Evolutionary conservation across 2,113 vertebrate genomes (phyloP).

Genomic region (Pluvianellus socialis): DNA sequence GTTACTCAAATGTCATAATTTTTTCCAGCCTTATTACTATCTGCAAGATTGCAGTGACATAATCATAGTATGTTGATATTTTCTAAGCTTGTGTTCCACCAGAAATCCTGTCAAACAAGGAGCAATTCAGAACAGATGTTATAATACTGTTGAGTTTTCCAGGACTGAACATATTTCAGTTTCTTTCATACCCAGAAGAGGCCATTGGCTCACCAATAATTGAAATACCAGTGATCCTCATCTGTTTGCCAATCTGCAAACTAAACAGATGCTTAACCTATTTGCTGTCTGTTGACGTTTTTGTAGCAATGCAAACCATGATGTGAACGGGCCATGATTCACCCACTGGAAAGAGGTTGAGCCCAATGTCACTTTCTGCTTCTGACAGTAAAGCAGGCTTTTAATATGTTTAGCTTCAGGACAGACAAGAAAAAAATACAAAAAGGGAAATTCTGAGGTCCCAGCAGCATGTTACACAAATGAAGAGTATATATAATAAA

Average conservation of each 20-base stretch:
- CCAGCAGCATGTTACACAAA: neutral
- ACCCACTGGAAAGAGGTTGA: neutral
- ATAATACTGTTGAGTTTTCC: neutral
- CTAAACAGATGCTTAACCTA: slow-evolving; percentile 50
- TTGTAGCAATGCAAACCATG: neutral
- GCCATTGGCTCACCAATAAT: neutral
- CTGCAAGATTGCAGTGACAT: neutral
- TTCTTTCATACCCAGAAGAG: neutral
- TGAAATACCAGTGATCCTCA: slow-evolving; percentile 34
- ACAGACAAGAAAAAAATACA: neutral
- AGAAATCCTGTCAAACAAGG: slow-evolving; percentile 35
- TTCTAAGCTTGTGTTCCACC: slow-evolving; percentile 20
- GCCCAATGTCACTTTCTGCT: neutral
- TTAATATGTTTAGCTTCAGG: neutral
- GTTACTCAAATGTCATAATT: neutral
- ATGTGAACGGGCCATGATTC: neutral
- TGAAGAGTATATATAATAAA: neutral
- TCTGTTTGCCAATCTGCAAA: slow-evolving; percentile 33
- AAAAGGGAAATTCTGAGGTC: neutral
- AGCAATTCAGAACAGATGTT: slow-evolving; percentile 9
- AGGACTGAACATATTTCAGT: neutral
- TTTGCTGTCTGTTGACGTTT: slow-evolving; percentile 15
- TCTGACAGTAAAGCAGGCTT: neutral
- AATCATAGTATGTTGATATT: neutral
- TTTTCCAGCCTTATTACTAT: neutral